Conservation (phyloP, 2,113 vertebrate species). For the Onychostruthus taczanowskii region DNA sequence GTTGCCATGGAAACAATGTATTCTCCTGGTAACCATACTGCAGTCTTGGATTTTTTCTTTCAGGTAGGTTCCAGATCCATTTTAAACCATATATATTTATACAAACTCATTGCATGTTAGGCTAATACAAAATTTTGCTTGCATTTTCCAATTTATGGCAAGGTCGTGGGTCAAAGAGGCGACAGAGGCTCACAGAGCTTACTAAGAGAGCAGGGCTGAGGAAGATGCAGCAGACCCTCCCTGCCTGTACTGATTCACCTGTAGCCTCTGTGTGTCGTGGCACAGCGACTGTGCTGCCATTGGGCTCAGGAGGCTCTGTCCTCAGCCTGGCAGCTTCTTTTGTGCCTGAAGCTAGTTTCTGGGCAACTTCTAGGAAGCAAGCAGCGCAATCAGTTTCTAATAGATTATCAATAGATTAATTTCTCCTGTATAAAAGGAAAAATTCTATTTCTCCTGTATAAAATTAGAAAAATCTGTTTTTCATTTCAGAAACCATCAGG, state of each 20-base stretch:
- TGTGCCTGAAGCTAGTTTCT: not conserved
- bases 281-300: fast-evolving
- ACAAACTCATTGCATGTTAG: not conserved
- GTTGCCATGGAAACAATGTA: slow-evolving; percentile 86
- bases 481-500: slow-evolving; percentile 87
- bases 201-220: not conserved
- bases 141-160: not conserved
- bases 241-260: fast-evolving
- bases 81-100: not conserved
- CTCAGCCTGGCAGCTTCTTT: not conserved
- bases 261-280: too few species aligned
- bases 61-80: slow-evolving; percentile 79
- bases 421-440: not conserved
- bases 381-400: not conserved
- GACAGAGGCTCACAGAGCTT: not conserved
- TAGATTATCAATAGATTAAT: not conserved
- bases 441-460: not conserved
- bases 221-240: not conserved
- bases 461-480: not conserved
- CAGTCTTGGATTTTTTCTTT: slow-evolving; percentile 91
- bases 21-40: slow-evolving; percentile 82
- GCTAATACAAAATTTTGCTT: not conserved
- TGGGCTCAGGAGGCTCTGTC: fast-evolving
- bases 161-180: not conserved
- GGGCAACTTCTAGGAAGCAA: not conserved